phyloP scores from a whole-genome alignment of 2,888 invertebrate species.

The Pachymerium ferrugineum region DNA sequence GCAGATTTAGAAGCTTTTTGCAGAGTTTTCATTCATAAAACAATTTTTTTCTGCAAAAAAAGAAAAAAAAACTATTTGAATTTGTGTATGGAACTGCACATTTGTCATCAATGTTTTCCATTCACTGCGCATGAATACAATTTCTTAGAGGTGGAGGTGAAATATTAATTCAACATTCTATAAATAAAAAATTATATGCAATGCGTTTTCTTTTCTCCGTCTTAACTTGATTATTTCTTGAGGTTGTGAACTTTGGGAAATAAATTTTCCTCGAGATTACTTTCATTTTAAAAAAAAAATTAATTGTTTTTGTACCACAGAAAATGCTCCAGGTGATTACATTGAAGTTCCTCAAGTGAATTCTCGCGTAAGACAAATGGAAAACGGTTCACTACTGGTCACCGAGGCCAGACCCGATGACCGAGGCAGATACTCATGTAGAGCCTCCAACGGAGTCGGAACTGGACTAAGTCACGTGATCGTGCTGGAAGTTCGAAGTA shows the following conservation, averaged over 20 bases:
- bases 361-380: conserved; percentile 33
- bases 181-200: too few species aligned
- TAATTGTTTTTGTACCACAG: too few species aligned
- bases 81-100: too few species aligned
- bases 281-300: too few species aligned
- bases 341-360: conserved; percentile 35
- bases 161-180: neutral
- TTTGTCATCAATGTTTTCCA: neutral
- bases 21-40: neutral
- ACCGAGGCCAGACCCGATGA: conserved; percentile 44
- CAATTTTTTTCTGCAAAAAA: neutral
- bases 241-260: too few species aligned
- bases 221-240: too few species aligned
- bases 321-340: conserved; percentile 36
- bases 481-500: conserved; percentile 47
- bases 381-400: conserved; percentile 47
- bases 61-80: too few species aligned
- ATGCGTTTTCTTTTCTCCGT: too few species aligned
- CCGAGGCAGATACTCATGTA: conserved; percentile 48
- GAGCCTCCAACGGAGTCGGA: conserved; percentile 47
- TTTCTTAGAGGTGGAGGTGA: neutral
- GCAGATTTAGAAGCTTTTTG: neutral
- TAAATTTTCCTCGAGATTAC: too few species aligned
- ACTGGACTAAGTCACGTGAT: conserved; percentile 48
- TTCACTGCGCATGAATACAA: neutral